Base-by-base conservation (phyloP, 1,140 invertebrate species). In the Bicyclus anynana region DNA sequence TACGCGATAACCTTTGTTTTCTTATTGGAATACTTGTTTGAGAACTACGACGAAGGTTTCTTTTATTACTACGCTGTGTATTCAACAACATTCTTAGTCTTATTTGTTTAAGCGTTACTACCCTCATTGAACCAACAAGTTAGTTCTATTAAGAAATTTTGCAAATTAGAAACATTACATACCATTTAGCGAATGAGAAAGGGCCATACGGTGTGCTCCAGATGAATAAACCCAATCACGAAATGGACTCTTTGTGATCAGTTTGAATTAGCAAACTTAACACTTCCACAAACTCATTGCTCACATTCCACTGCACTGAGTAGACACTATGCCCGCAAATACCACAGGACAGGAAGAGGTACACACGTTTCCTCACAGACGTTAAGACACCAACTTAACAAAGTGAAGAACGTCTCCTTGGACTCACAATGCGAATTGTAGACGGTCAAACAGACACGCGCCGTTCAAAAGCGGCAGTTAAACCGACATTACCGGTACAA, bases 281-380 rank as follows among this genome's bases (percentile, higher is more conserved):
- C 77, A 72, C 67, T 65, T 68, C 62, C 70, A 68, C 66, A 71
- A 69, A 71, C 77, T 69, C 72, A 78, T 64, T 78, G 78, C 75
- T 79, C 78, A 62, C 78, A 87, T 73, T 65, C 72, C 81, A 81
- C 75, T 72, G 57, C 78, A 84, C 80, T 76, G 62, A 72, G 74
- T 67, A 53, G 77, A 73, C 82, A 88, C 76, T 70, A 60, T 71
- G 65, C 74, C 72, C 72, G 75, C 74, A 67, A 67, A 76, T 70
- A 73, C 65, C 80, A 77, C 69, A 74, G 67, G 74, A 77, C 74
- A 73, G 69, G 74, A 79, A 78, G 76, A 78, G 73, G 77, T 72
- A 72, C 73, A 83, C 82, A 79, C 78, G 80, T 82, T 84, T 77
- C 80, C 76, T 87, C 81, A 84, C 76, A 84, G 73, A 79, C 75